Percentiles rank a stretch among this genome's conserved stretches.
These are phyloP conservation scores for Sinocyclocheilus grahami DNA, from an alignment of 2,113 vertebrate species.

Conservation along the genomic window DNA sequence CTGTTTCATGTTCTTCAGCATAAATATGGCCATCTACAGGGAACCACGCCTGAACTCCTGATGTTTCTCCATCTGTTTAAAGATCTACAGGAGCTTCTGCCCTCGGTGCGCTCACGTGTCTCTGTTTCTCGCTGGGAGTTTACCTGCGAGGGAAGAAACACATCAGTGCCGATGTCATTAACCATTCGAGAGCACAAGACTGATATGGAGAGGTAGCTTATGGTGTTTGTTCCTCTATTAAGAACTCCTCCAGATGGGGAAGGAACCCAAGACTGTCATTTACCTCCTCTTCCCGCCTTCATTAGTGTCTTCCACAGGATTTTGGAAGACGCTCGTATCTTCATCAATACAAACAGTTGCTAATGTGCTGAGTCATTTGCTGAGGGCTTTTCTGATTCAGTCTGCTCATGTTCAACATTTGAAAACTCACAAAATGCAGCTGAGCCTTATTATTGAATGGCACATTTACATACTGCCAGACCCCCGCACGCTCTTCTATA, in stretches of 20 bases:
- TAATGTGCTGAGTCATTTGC: slow-evolving; percentile 13
- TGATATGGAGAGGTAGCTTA: not conserved
- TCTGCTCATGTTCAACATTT: slow-evolving; percentile 16
- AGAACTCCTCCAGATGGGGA: slow-evolving; percentile 30
- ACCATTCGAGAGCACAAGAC: not conserved
- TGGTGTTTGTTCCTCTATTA: slow-evolving; percentile 34
- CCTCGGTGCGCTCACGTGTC: not conserved
- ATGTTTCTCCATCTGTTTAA: slow-evolving; percentile 37
- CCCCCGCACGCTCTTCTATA: not conserved
- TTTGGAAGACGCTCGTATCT: not conserved
- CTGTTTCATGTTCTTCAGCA: not conserved
- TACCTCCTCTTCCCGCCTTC: slow-evolving; percentile 24
- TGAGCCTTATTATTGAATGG: slow-evolving; percentile 17
- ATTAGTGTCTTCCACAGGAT: slow-evolving; percentile 28
- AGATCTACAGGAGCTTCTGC: slow-evolving; percentile 5
- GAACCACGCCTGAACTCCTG: not conserved
- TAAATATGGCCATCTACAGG: slow-evolving; percentile 2
- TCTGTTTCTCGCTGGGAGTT: slow-evolving; percentile 19
- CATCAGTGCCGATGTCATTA: not conserved
- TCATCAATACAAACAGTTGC: slow-evolving; percentile 15
- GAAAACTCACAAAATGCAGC: slow-evolving; percentile 4
- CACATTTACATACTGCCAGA: slow-evolving; percentile 30
- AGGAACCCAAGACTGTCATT: not conserved
- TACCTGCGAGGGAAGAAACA: slow-evolving; percentile 27
- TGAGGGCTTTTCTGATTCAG: slow-evolving; percentile 1